Percentiles rank a stretch among this genome's conserved stretches.
Conservation (phyloP, 1,140 invertebrate genomes). For the Drosophila repleta region DNA sequence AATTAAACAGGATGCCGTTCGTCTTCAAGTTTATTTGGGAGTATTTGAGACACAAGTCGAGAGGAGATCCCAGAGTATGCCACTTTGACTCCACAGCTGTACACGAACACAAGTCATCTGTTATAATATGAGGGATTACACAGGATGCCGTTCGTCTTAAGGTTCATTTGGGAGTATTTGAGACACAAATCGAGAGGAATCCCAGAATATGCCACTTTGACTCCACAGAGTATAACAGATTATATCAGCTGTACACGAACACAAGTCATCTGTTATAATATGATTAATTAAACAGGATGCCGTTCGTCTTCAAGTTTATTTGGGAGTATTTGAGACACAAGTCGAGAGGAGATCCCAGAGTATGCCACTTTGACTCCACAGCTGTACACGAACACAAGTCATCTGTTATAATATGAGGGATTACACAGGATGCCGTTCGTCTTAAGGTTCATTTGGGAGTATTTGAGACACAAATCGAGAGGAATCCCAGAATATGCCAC, state of each 20-base stretch:
- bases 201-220: slow-evolving; percentile 43
- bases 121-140: slow-evolving; percentile 21
- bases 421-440: slow-evolving; percentile 44
- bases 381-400: slow-evolving; percentile 43
- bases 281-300: slow-evolving; percentile 32
- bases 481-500: slow-evolving; percentile 45
- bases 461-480: slow-evolving; percentile 44
- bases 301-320: slow-evolving; percentile 21
- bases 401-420: slow-evolving; percentile 28
- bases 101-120: slow-evolving; percentile 45
- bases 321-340: slow-evolving; percentile 45
- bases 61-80: slow-evolving; percentile 16
- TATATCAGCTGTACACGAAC: slow-evolving; percentile 17
- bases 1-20: slow-evolving; percentile 41
- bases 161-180: slow-evolving; percentile 34
- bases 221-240: background rate
- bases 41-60: slow-evolving; percentile 39
- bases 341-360: background rate
- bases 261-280: slow-evolving; percentile 25
- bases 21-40: slow-evolving; percentile 19
- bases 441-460: slow-evolving; percentile 22
- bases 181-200: no score
- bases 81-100: slow-evolving; percentile 41
- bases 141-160: slow-evolving; percentile 41
- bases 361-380: slow-evolving; percentile 45